Conservation (phyloP, 2,113 vertebrate species). For the Mobula hypostoma region DNA sequence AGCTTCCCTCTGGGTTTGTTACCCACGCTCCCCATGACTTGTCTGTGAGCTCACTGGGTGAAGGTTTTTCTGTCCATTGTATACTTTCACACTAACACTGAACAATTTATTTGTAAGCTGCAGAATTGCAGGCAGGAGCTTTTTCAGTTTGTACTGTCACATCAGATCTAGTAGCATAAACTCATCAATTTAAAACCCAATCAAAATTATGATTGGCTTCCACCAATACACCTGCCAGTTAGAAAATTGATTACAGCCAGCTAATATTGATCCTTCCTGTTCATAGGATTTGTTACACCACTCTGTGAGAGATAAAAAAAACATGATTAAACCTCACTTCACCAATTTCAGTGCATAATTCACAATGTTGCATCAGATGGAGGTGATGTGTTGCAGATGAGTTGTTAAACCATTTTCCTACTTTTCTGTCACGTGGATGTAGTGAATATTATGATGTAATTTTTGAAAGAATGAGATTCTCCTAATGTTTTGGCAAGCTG, state of each 20-base stretch:
- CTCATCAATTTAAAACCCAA: not conserved
- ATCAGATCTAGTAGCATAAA: not conserved
- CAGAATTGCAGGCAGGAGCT: not conserved
- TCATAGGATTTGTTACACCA: not conserved
- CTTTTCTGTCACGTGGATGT: not conserved
- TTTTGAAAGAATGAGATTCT: not conserved
- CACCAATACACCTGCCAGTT: not conserved
- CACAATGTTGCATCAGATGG: not conserved
- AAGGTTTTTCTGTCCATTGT: too few relatives aligned
- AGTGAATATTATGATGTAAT: not conserved
- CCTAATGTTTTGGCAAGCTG: not conserved
- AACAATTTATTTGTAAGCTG: not conserved
- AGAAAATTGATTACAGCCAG: not conserved
- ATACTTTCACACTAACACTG: too few relatives aligned
- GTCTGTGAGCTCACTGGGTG: too few relatives aligned
- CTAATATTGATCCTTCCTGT: not conserved
- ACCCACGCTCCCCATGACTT: too few relatives aligned
- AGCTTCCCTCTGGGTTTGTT: too few relatives aligned
- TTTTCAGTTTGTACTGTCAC: not conserved
- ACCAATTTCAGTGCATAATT: too few relatives aligned
- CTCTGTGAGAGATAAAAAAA: too few relatives aligned
- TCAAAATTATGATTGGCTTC: not conserved
- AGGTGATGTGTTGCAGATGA: not conserved
- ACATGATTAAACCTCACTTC: too few relatives aligned
- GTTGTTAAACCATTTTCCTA: not conserved